Base-by-base conservation (phyloP, 37 sponge, comb jelly and placozoan species). In the Spongilla lacustris region DNA sequence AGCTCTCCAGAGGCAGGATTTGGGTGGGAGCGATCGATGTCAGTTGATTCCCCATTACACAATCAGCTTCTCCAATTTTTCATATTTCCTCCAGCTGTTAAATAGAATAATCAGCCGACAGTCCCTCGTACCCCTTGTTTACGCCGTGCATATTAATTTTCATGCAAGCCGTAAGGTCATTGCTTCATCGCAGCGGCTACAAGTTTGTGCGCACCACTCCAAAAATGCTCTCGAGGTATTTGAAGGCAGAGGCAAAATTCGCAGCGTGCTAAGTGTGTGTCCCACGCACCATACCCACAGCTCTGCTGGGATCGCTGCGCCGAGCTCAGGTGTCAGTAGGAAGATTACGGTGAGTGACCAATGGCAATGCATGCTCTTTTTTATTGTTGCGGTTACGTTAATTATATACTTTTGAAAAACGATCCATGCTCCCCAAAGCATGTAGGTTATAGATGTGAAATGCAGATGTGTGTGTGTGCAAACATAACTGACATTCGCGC, bases 1-100 rank as follows among this genome's bases (percentile, higher is more conserved):
- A 97, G 81, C 86, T 91, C 80, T 97, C 98, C 36, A 97, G 75
- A 0, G 95, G 92, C 23, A 90, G 94, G 25, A 97, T 90, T 88
- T 95, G 95, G 0, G 95, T 81, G 0, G 95, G 95, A 86, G 95
- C 95, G 27, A 88, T 92, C 27, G 90, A 80, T 50, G 96, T 89
- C 34, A 95, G 83, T 73, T 95, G 91, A 75, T 95, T 95, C n/a
- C 96, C 96, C 96, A 95, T 95, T 23, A 41, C 30, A 28, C 69
- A 58, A 30, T 22, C 30, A 75, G 77, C 69, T 85, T n/a, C 69
- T 66, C 69, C 29, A 13, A 22, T 26, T 31, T 76, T 58, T 17
- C 14, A 14, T 14, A 58, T 17, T 6, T 58, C 58, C 11, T 58
- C 8, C 8, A 10, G 19, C 58, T 14, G 58, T 19, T 58, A 58